phyloP scores from a whole-genome alignment of 2,888 invertebrate species.

The Timema cristinae region DNA sequence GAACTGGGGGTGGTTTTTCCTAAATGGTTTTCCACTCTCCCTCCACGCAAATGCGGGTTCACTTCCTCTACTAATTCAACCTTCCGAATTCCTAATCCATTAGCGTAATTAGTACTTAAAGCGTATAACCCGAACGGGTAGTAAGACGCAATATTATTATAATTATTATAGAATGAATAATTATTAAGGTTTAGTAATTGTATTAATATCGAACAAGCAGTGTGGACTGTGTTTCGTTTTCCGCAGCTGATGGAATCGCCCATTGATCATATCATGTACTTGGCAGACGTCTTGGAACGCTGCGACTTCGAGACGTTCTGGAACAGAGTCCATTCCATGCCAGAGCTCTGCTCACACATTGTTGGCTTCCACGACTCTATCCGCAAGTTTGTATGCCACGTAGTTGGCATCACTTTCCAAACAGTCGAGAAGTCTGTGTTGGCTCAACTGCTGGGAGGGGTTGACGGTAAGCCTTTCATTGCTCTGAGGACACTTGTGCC shows the following conservation, averaged over 20 bases:
- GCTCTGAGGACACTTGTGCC: background rate
- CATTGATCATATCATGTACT: constrained; percentile 80
- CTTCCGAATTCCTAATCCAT: too few species aligned
- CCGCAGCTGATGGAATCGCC: constrained; percentile 75
- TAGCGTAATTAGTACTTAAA: too few species aligned
- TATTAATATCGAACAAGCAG: too few species aligned
- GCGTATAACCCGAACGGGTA: too few species aligned
- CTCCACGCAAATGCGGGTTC: too few species aligned
- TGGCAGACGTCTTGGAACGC: constrained; percentile 88
- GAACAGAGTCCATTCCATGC: constrained; percentile 71
- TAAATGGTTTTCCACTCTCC: too few species aligned
- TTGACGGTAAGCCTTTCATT: constrained; percentile 64
- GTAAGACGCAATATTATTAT: too few species aligned
- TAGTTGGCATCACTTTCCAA: constrained; percentile 95
- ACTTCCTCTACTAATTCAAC: too few species aligned
- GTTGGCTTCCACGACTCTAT: constrained; percentile 92
- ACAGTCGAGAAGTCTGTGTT: constrained; percentile 80
- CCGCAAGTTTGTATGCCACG: constrained; percentile 94
- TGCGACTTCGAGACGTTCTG: constrained; percentile 92
- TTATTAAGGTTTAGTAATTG: too few species aligned
- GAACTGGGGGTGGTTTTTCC: too few species aligned
- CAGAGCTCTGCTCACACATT: constrained; percentile 72
- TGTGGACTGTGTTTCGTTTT: constrained; percentile 27
- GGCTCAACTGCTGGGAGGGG: constrained; percentile 79
- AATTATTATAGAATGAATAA: too few species aligned